Base-by-base conservation (phyloP, 2,113 vertebrate species). In the Pipra filicauda region DNA sequence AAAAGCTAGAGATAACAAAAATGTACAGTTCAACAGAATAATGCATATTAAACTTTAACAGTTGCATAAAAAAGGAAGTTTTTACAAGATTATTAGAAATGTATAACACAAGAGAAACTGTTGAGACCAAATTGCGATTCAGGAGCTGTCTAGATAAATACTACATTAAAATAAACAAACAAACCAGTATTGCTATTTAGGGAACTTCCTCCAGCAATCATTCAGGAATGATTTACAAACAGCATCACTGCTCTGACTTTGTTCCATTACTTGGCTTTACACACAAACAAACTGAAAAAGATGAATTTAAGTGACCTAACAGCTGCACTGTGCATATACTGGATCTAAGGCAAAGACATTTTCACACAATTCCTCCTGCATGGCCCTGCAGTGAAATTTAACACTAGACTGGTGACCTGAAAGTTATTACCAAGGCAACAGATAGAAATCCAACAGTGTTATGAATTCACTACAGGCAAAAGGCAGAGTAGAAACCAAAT, bases 401-500 rank as follows among this genome's bases (percentile, higher is more conserved):
- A 91, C 67, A 54, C 41, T 33, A 55, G 48, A 83, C 55, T 93
- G 76, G 71, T 92, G 94, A 75, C 65, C 64, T 62, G 22, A 61
- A 46, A 91, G 65, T 59, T 81, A 96, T 96, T 96, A 67, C 88
- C 91, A 96, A 94, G 93, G 93, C 80, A 96, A 96, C 88, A 92
- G 46, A 93, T 27, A 81, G 54, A 91, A 94, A 96, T 91, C 91
- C 88, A 92, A 79, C 20, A 66, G 66, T 37, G 55, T 67, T 70
- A 70, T 26, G 46, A 84, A 49, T 91, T 86, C 84, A 79, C 62
- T 31, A 83, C 7, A 88, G 69, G n/a, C n/a, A 96, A 91, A 95
- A 90, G 44, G 15, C 9, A 72, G 12, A 90, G 9, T 6, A 78
- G 30, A 73, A 91, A 35, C 26, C 67, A 80, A 71, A 89, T 28